Evolutionary conservation across 2,888 invertebrate genomes (phyloP), one percentile per base, ranked within the genome.

Genomic region (Stictocephala bisonia): DNA sequence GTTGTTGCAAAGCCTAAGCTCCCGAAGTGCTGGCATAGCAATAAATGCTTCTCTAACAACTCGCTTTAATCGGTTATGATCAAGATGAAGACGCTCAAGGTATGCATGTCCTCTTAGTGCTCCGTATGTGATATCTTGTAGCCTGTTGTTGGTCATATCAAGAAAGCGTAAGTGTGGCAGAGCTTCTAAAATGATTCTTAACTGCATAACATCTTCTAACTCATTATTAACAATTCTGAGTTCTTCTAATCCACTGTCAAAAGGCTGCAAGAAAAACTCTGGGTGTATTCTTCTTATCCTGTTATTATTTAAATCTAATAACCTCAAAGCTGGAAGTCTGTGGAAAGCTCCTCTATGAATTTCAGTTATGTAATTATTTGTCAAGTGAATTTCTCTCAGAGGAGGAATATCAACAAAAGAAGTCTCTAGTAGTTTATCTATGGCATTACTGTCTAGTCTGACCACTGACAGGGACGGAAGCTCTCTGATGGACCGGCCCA

Each of bases 261-360:
- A 79, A 6, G 79, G 68, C 13, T 80, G 93, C 15, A 93, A 84
- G 83, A 95, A 93, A 71, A 94, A 93, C 82, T 94, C 93, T 0
- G 93, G 92, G 79, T 94, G 94, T 66, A 95, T 90, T 79, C 91
- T 88, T 67, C 89, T 87, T 53, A 95, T 88, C 69, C 88, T 86
- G 82, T 95, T 95, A 78, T 90, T 88, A 81, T 93, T 94, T 76
- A 95, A 84, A 82, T 94, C 92, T 13, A 95, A 86, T 15, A 88
- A 87, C 79, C 90, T 88, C 73, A 95, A 83, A 75, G 88, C 88
- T 0, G 94, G 92, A 1, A 94, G 89, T 78, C 93, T 87, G 79
- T 94, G 90, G 81, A 95, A 94, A 1, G 95, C 92, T 0, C 94
- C 93, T 80, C 92, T 90, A 75, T 91, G 90, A 67, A 95, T 88